Evolutionary conservation across 2,888 invertebrate genomes (phyloP), one percentile per base, ranked within the genome.

Genomic region (Scotopteryx bipunctaria): DNA sequence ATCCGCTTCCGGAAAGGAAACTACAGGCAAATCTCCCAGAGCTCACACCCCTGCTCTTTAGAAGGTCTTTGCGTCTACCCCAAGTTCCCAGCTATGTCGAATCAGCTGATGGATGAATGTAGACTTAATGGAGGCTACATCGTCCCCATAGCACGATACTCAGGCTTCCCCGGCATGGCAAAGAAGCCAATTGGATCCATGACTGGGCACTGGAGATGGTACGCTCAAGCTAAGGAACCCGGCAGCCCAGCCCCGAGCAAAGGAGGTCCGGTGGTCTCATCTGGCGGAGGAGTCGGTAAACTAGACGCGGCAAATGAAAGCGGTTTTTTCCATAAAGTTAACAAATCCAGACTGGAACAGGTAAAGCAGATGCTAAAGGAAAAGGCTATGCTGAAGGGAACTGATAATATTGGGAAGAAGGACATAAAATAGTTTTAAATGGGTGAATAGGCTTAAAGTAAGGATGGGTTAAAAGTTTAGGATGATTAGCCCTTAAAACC

Each of bases 121-220:
- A 11, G 27, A 16, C 11, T 40, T 3, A 44, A 35, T 11, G 33
- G 27, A 8, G 4, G 32, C 1, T 38, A 33, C n/a, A 33, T 27
- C 8, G 29, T 8, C 11, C 37, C 46, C 5, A 16, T 43, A 33
- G 3, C 35, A 5, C 35, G 29, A 35, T 35, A 27, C 35, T 3
- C 35, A 6, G n/a, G 8, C 4, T 29, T 11, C 15, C 19, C 19
- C 9, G 23, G 42, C 2, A 36, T 41, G 15, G 21, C 17, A 5
- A 29, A 29, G 13, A 35, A 8, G 9, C n/a, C 25, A 8, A 8
- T 8, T 2, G 15, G 9, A n/a, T 31, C 45, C 1, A 52, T 49
- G 19, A 37, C 46, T 1, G 19, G 11, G 0, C 49, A 58, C 21
- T 55, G 58, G 57, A 52, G 44, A 17, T 61, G 53, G 51, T 64